These are phyloP conservation scores for Camponotus floridanus DNA, from an alignment of 1,140 invertebrate genomes.

Conservation along the genomic window DNA sequence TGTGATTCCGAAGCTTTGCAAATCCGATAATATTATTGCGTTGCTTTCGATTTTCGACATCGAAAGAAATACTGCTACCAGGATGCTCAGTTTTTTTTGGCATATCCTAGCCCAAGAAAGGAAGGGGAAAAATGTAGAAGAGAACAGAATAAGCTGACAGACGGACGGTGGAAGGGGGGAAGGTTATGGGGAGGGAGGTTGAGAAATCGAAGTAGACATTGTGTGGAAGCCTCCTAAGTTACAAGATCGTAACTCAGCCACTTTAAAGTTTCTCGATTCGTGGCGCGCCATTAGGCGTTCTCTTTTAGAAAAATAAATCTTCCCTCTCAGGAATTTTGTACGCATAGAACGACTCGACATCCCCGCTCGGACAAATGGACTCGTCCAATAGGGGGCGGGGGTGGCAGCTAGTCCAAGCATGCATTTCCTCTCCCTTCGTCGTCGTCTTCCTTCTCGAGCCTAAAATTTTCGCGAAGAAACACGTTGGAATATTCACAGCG, in stretches of 20 bases:
- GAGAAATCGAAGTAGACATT: constrained; percentile 74
- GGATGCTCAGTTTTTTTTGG: background rate
- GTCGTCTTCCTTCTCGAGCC: background rate
- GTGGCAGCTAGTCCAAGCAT: constrained; percentile 39
- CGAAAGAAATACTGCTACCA: background rate
- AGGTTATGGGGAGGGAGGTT: constrained; percentile 30
- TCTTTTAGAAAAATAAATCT: constrained; percentile 84
- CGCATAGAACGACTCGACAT: constrained; percentile 65
- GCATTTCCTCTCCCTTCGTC: constrained; percentile 11
- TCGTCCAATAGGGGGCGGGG: constrained; percentile 65
- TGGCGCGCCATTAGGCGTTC: constrained; percentile 79
- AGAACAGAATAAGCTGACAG: background rate
- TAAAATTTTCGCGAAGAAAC: background rate
- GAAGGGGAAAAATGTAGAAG: constrained; percentile 16
- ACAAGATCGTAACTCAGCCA: constrained; percentile 82
- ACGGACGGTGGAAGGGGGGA: background rate
- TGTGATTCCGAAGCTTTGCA: background rate
- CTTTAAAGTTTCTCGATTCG: constrained; percentile 78
- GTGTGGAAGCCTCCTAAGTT: constrained; percentile 76
- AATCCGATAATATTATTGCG: background rate
- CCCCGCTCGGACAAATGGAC: constrained; percentile 69
- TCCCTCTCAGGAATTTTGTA: constrained; percentile 79
- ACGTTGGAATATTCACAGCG: background rate
- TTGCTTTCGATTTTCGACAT: background rate
- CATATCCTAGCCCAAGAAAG: background rate